These are phyloP conservation scores for Cyprinodon brontotheroides DNA, from an alignment of 2,113 vertebrate genomes.

Conservation along the genomic window DNA sequence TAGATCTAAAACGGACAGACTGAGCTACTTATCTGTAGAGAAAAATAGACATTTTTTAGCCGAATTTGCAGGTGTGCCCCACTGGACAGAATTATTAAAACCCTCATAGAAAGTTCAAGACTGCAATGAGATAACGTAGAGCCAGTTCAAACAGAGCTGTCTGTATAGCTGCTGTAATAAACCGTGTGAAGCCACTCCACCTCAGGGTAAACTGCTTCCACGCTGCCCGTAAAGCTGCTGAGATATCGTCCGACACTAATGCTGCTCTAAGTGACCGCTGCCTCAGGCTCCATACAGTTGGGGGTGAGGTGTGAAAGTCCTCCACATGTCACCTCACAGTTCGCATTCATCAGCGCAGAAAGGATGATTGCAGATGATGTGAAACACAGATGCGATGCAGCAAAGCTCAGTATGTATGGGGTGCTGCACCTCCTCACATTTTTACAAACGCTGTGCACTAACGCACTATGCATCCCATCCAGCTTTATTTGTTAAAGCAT, in stretches of 20 bases:
- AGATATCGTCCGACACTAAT: slow-evolving; percentile 54
- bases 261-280: slow-evolving; percentile 35
- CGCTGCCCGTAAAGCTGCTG: slow-evolving; percentile 27
- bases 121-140: slow-evolving; percentile 1
- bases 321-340: slow-evolving; percentile 16
- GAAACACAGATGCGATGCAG: slow-evolving; percentile 38
- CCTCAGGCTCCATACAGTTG: slow-evolving; percentile 22
- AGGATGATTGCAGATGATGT: background rate
- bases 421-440: slow-evolving; percentile 25
- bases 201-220: slow-evolving; percentile 46
- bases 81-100: background rate
- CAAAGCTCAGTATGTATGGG: slow-evolving; percentile 29
- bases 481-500: too few relatives aligned
- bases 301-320: slow-evolving; percentile 47
- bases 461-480: background rate
- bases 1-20: background rate
- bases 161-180: slow-evolving; percentile 39
- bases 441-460: background rate
- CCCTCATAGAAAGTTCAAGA: slow-evolving; percentile 1
- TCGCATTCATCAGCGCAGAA: slow-evolving; percentile 1
- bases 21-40: background rate
- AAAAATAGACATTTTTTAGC: background rate
- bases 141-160: slow-evolving; percentile 9
- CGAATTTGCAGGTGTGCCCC: background rate
- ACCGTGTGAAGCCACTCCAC: slow-evolving; percentile 32